Evolutionary conservation across 2,888 invertebrate species (phyloP).

Genomic region (Colletes collaris): DNA sequence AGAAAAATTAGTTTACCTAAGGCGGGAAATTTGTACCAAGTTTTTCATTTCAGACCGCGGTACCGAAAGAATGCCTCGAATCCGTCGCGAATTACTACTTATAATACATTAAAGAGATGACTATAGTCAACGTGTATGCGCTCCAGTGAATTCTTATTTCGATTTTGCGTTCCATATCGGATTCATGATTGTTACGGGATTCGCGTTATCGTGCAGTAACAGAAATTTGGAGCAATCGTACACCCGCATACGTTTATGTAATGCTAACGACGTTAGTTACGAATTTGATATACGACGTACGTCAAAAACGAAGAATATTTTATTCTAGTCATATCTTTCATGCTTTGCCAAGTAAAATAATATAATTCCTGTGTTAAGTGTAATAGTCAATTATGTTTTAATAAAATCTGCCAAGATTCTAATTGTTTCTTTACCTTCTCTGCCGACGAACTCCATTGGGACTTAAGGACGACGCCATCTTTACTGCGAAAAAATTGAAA

Average conservation of each 20-base stretch:
- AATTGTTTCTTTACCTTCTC: constrained; percentile 39
- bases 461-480: too few relatives aligned
- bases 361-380: constrained; percentile 76
- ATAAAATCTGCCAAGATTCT: constrained; percentile 76
- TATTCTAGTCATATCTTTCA: constrained; percentile 76
- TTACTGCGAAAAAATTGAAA: too few relatives aligned
- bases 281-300: constrained; percentile 57
- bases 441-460: neutral
- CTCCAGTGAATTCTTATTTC: constrained; percentile 36
- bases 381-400: constrained; percentile 79
- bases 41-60: constrained; percentile 52
- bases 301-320: constrained; percentile 65
- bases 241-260: constrained; percentile 44
- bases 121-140: constrained; percentile 49
- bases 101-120: constrained; percentile 39
- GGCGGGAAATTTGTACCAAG: constrained; percentile 58
- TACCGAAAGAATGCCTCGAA: constrained; percentile 31
- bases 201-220: constrained; percentile 17
- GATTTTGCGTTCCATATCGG: constrained; percentile 28
- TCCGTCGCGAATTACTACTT: constrained; percentile 37
- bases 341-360: constrained; percentile 76
- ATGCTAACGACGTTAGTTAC: constrained; percentile 55
- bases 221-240: constrained; percentile 38
- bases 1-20: constrained; percentile 38
- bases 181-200: constrained; percentile 21